Conservation (phyloP, 2,113 vertebrate species). For the Lampris incognitus region DNA sequence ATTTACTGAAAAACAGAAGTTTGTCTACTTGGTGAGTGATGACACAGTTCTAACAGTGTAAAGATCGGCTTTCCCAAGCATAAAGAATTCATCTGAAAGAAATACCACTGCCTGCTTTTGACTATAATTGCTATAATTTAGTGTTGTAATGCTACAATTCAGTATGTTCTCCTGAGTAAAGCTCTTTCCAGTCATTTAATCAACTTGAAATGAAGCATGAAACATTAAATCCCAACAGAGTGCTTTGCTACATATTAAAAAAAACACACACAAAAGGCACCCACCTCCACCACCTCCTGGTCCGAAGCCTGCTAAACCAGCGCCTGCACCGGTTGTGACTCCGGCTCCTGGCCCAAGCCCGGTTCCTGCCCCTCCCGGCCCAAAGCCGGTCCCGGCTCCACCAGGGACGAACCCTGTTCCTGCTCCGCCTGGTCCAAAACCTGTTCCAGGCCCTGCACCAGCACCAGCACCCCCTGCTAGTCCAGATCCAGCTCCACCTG, state of each 20-base stretch:
- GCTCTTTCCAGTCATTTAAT: background rate
- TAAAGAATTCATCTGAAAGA: background rate
- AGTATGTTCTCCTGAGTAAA: background rate
- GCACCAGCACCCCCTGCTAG: conserved; percentile 46
- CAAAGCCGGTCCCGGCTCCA: conserved; percentile 25
- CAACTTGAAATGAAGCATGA: background rate
- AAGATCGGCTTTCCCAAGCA: conserved; percentile 1
- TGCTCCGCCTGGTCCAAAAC: conserved; percentile 45
- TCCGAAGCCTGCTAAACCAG: conserved; percentile 62
- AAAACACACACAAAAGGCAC: background rate
- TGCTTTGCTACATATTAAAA: background rate
- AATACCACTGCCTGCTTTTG: background rate
- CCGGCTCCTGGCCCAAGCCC: conserved; percentile 51
- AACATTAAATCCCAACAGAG: background rate
- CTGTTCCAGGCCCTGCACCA: conserved; percentile 37
- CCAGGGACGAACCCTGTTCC: conserved; percentile 58
- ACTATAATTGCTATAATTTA: background rate
- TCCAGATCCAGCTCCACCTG: conserved; percentile 59
- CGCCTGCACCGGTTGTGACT: conserved; percentile 32
- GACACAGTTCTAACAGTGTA: conserved; percentile 3
- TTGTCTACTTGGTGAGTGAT: background rate
- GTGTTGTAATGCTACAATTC: background rate
- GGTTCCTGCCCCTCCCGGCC: conserved; percentile 53
- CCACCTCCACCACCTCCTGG: conserved; percentile 58
- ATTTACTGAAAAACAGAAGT: conserved; percentile 16